Evolutionary conservation across 1,140 invertebrate species (phyloP).

Genomic region (Eubasilissa regina): DNA sequence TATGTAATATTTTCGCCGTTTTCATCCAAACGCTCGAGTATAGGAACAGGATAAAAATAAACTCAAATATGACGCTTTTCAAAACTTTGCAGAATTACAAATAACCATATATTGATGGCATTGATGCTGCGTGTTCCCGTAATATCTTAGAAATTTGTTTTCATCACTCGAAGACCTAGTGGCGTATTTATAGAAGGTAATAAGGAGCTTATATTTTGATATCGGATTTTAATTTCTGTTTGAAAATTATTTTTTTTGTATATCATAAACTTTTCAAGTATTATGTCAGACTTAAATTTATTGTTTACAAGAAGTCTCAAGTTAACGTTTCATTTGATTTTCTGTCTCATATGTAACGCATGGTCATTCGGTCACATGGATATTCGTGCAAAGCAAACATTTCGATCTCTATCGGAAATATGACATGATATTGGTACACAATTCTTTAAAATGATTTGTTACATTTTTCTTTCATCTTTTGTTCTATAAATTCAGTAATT

Average conservation of each 20-base stretch:
- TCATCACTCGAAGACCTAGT: slow-evolving; percentile 3
- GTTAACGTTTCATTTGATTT: too few relatives aligned
- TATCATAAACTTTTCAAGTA: not conserved
- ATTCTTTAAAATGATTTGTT: too few relatives aligned
- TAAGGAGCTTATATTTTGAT: slow-evolving; percentile 23
- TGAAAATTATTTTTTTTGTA: not conserved
- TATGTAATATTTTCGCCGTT: slow-evolving; percentile 33
- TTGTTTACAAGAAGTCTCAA: too few relatives aligned
- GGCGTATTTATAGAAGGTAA: slow-evolving; percentile 13
- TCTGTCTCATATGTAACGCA: too few relatives aligned
- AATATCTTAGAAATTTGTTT: slow-evolving; percentile 11
- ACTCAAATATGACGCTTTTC: slow-evolving; percentile 41
- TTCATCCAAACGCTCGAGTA: slow-evolving; percentile 14
- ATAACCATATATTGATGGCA: slow-evolving; percentile 22
- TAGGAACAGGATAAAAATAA: slow-evolving; percentile 37
- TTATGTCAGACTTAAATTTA: slow-evolving; percentile 2
- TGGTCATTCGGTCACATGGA: too few relatives aligned
- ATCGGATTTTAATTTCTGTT: slow-evolving; percentile 20
- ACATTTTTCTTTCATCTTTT: too few relatives aligned
- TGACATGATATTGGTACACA: too few relatives aligned
- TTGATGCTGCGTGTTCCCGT: slow-evolving; percentile 4
- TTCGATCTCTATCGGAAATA: too few relatives aligned
- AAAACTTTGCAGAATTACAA: slow-evolving; percentile 16
- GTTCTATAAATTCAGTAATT: too few relatives aligned
- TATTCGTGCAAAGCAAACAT: too few relatives aligned